These are phyloP conservation scores for Malacoraja senta DNA, from an alignment of 2,797 vertebrate species.

Conservation along the genomic window DNA sequence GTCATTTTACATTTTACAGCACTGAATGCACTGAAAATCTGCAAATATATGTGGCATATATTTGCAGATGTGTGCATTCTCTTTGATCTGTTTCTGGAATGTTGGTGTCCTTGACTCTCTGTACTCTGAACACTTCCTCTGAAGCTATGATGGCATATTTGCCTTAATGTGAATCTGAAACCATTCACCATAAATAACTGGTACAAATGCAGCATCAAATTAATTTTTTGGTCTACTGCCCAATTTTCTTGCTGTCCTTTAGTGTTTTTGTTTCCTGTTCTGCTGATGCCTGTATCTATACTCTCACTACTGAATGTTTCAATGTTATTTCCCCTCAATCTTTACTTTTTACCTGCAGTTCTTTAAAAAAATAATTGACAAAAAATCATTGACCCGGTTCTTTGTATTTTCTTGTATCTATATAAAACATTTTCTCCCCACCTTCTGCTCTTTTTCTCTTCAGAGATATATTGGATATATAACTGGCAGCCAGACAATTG, in stretches of 20 bases:
- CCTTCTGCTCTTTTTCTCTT: neutral
- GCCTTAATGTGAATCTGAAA: neutral
- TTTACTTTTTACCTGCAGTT: neutral
- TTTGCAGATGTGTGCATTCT: neutral
- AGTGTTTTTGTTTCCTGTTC: neutral
- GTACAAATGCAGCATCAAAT: neutral
- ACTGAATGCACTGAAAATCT: too few relatives aligned
- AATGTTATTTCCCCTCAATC: neutral
- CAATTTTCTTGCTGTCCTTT: neutral
- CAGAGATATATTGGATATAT: neutral
- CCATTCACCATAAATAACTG: neutral
- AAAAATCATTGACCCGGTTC: too few relatives aligned
- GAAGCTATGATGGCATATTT: neutral
- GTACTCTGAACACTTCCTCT: neutral
- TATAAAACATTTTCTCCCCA: neutral
- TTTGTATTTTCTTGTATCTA: neutral
- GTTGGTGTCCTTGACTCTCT: neutral
- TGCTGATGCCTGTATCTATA: neutral
- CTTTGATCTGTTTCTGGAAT: neutral
- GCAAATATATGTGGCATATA: too few relatives aligned
- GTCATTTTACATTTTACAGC: too few relatives aligned
- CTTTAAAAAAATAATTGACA: neutral
- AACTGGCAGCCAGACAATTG: neutral
- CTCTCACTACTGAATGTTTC: neutral
- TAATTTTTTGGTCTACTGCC: neutral